Percentiles rank a stretch among this genome's conserved stretches.
Conservation (phyloP, 1,140 invertebrate genomes). For the Brachionus angularis region DNA sequence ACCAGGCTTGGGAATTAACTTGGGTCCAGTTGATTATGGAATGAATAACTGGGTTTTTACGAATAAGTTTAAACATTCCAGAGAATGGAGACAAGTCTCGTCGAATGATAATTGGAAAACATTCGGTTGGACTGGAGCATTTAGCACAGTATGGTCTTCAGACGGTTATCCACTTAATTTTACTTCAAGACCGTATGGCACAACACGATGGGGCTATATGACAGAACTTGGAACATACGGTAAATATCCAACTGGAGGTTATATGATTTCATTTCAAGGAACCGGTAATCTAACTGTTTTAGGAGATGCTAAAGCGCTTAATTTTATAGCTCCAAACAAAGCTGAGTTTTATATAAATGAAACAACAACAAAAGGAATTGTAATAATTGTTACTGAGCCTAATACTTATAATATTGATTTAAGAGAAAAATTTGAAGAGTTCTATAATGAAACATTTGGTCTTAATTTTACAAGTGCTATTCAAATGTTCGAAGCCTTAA, state of each 20-base stretch:
- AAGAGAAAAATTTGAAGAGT: neutral
- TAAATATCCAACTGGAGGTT: conserved; percentile 9
- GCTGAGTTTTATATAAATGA: conserved; percentile 5
- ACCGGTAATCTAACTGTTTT: conserved; percentile 20
- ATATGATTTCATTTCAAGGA: conserved; percentile 3
- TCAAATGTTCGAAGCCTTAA: neutral
- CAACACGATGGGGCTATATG: neutral
- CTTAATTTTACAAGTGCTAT: neutral
- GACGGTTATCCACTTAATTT: conserved; percentile 18
- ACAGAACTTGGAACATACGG: neutral
- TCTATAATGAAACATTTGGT: conserved; percentile 1
- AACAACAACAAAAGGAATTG: conserved; percentile 6
- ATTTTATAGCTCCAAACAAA: neutral
- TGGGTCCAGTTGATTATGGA: conserved; percentile 9
- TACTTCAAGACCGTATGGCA: neutral
- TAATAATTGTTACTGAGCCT: conserved; percentile 13
- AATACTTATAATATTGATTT: conserved; percentile 16
- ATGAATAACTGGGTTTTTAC: conserved; percentile 21
- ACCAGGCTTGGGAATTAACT: conserved; percentile 10
- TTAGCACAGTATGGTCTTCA: conserved; percentile 10
- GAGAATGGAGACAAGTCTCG: neutral
- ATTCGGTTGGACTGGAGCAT: neutral
- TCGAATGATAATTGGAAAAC: neutral
- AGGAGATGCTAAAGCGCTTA: neutral
- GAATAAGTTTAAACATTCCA: conserved; percentile 10